Evolutionary conservation across 2,888 invertebrate genomes (phyloP), one percentile per base, ranked within the genome.

Genomic region (Autographa pulchrina): DNA sequence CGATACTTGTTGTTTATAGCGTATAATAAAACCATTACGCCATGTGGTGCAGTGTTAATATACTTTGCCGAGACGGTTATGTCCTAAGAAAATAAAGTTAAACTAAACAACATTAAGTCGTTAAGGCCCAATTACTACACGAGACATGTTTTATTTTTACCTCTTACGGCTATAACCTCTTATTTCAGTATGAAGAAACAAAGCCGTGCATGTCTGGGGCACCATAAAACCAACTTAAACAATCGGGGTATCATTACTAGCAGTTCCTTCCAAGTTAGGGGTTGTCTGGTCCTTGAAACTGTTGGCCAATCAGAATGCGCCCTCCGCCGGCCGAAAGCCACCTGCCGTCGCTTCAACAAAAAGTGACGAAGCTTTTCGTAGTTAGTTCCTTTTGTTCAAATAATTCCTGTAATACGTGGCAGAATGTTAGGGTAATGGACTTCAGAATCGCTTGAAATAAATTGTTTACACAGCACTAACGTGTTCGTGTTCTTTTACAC

Each of bases 201-300:
- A 72, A 70, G 62, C 32, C 18, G 31, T 74, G 69, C 63, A 70
- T 69, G 72, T 67, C 71, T 78, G 31, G 20, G 41, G 59, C 68
- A 59, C 61, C 58, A 74, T 72, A 73, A 80, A 78, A 72, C 41
- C 59, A 73, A 73, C 69, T 77, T 77, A 69, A 86, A 83, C 77
- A 80, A 80, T 85, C 72, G 78, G 63, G 83, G 70, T 85, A 83
- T 84, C 80, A 84, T 87, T 87, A 88, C 83, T 82, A 84, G 68
- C 77, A 78, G 79, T 75, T 65, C 71, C 79, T 71, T 80, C 79
- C 77, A 86, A 82, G 70, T 83, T 87, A 82, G 81, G 88, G 88
- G 85, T 84, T 78, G 85, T 72, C 71, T 81, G 76, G 82, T 83
- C 83, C 86, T 89, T 87, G 86, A 86, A 74, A 60, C 62, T 68